A percentile compares a stretch with the other conserved stretches of the same genome.
phyloP scores from a whole-genome alignment of 2,113 vertebrate species.

The Poeciliopsis occidentalis region DNA sequence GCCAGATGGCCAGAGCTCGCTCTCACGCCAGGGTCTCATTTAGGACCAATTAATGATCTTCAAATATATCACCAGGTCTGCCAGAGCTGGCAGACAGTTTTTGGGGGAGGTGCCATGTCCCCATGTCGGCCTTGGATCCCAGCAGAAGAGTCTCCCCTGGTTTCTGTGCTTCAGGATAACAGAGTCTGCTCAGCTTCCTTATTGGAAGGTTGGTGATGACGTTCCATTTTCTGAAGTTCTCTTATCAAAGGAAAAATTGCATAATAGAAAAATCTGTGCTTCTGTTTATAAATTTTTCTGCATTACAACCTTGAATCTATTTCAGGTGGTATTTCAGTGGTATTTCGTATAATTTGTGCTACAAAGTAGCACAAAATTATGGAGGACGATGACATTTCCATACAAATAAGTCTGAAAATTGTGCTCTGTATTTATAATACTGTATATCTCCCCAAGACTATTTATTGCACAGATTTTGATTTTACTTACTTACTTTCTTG shows the following conservation, averaged over 20 bases:
- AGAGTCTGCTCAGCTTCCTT: conserved; percentile 16
- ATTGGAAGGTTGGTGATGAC: conserved; percentile 11
- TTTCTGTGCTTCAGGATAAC: conserved; percentile 28
- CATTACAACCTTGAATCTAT: too few species aligned
- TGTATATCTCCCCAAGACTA: too few species aligned
- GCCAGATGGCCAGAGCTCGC: conserved; percentile 76
- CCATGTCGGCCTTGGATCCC: conserved; percentile 40
- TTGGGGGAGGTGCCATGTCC: conserved; percentile 58
- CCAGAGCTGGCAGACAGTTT: conserved; percentile 63
- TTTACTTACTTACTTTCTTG: too few species aligned
- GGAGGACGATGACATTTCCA: not conserved
- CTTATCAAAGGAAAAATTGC: not conserved
- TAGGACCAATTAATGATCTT: conserved; percentile 80
- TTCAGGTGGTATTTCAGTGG: too few species aligned
- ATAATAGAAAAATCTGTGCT: not conserved
- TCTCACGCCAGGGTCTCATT: conserved; percentile 80
- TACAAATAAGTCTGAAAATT: not conserved
- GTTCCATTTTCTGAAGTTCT: not conserved
- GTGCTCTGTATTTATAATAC: not conserved
- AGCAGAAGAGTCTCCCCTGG: conserved; percentile 38
- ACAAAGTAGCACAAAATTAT: not conserved
- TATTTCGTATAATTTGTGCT: not conserved
- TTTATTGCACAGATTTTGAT: too few species aligned
- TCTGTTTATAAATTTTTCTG: too few species aligned
- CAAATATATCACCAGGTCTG: conserved; percentile 78